A percentile compares a stretch with the other conserved stretches of the same genome.
phyloP scores from a whole-genome alignment of 2,797 vertebrate genomes.

The Phaenicophaeus curvirostris region DNA sequence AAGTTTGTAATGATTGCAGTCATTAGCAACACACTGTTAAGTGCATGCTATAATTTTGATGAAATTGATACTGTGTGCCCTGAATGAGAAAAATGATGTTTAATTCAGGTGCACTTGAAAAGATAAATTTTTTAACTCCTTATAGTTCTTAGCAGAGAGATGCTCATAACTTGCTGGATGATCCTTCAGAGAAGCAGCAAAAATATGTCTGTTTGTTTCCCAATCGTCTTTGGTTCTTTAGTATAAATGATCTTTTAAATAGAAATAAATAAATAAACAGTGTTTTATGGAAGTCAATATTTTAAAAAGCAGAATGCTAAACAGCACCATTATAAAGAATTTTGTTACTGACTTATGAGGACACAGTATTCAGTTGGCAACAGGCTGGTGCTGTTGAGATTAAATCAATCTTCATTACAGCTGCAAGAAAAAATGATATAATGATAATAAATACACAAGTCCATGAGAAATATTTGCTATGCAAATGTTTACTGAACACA shows the following conservation, averaged over 20 bases:
- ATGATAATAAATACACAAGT: constrained; percentile 24
- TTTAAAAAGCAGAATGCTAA: neutral
- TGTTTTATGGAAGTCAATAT: neutral
- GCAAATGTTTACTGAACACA: constrained; percentile 4
- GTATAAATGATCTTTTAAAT: neutral
- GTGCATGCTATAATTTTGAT: neutral
- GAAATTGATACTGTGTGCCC: neutral
- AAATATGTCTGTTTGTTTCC: neutral
- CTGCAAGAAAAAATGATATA: constrained; percentile 8
- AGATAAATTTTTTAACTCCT: neutral
- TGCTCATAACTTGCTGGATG: neutral
- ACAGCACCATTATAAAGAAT: neutral
- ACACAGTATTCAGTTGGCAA: neutral
- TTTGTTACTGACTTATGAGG: neutral
- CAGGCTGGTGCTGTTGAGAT: constrained; percentile 4
- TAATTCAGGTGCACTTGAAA: neutral
- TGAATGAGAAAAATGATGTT: neutral
- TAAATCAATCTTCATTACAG: constrained; percentile 34
- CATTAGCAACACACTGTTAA: neutral
- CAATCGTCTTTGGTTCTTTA: neutral
- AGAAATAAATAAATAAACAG: neutral
- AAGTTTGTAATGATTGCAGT: neutral
- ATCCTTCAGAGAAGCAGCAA: neutral
- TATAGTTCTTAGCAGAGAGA: neutral
- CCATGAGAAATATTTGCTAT: neutral